These are phyloP conservation scores for Habroteleia sp. DNA, from an alignment of 2,888 invertebrate genomes.

Conservation along the genomic window DNA sequence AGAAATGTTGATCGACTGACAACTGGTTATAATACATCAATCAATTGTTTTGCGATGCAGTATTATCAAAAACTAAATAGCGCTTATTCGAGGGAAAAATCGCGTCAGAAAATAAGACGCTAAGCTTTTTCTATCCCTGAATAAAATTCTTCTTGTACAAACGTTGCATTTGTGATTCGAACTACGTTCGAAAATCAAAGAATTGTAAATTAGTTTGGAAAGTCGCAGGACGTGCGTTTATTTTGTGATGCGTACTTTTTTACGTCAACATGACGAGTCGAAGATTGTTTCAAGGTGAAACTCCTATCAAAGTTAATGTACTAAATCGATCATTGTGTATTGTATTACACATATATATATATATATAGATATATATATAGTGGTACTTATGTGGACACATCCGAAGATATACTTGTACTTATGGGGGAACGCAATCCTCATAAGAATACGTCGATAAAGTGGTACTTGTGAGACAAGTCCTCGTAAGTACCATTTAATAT, in stretches of 20 bases:
- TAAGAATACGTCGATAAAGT: too few relatives aligned
- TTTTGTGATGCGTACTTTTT: slow-evolving; percentile 45
- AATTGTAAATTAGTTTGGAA: slow-evolving; percentile 31
- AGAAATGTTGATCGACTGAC: slow-evolving; percentile 42
- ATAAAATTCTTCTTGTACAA: slow-evolving; percentile 37
- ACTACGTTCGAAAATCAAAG: slow-evolving; percentile 38
- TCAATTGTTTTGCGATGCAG: slow-evolving; percentile 37
- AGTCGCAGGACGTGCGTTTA: slow-evolving; percentile 26
- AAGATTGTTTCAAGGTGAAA: slow-evolving; percentile 11
- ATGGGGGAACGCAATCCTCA: too few relatives aligned
- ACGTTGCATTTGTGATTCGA: slow-evolving; percentile 43
- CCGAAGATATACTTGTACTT: too few relatives aligned
- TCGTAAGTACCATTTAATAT: too few relatives aligned
- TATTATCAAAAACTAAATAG: slow-evolving; percentile 37
- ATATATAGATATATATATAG: too few relatives aligned
- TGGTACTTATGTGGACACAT: too few relatives aligned
- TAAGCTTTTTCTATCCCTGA: not conserved
- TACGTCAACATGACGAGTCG: not conserved
- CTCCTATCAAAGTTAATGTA: slow-evolving; percentile 15
- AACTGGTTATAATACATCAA: slow-evolving; percentile 42
- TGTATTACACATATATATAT: not conserved
- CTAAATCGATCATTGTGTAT: slow-evolving; percentile 17
- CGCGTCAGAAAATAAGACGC: not conserved
- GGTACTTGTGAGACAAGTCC: too few relatives aligned
- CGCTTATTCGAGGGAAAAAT: slow-evolving; percentile 16